Evolutionary conservation across 2,888 invertebrate genomes (phyloP), one percentile per base, ranked within the genome.

Genomic region (Eristalis pertinax): DNA sequence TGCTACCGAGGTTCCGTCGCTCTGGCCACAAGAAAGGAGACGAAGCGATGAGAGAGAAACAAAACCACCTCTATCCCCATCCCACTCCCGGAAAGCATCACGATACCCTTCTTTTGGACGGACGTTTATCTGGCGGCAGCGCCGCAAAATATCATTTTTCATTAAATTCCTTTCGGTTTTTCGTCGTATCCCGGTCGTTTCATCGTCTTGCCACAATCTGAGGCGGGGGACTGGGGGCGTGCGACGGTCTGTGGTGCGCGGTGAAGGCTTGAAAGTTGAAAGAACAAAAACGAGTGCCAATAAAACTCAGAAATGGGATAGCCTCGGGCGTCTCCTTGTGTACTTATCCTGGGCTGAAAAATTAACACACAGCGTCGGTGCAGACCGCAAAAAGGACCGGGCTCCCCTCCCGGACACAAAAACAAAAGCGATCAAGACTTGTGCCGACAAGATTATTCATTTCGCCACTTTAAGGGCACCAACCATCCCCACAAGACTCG

Each of bases 111-210:
- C 65, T n/a, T n/a, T n/a, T n/a, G n/a, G n/a, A n/a, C n/a, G 63
- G 69, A 69, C 74, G 74, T 74, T 81, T 81, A 75, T 81, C 58
- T 75, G 62, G 74, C 69, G 69, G 73, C 74, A n/a, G 43, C 50
- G 74, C 68, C 68, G 58, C 63, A 69, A 69, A 75, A 81, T 56
- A 81, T 63, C 74, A 81, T 74, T 81, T 81, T 81, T 81, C 81
- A 81, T 74, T 81, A 81, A 74, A 75, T 69, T 74, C 69, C 56
- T 69, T 75, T 75, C n/a, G 50, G 50, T 50, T 50, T 50, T 68
- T 60, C 67, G 68, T 67, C 65, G 32, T 72, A 70, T 64, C 63
- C 77, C 43, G 15, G 13, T 15, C 22, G 38, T 72, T 15, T 64
- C 56, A 8, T 15, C 29, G 32, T 32, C 29, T 29, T 29, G 29